Conservation (phyloP, 2,888 invertebrate species). For the Vanessa cardui region DNA sequence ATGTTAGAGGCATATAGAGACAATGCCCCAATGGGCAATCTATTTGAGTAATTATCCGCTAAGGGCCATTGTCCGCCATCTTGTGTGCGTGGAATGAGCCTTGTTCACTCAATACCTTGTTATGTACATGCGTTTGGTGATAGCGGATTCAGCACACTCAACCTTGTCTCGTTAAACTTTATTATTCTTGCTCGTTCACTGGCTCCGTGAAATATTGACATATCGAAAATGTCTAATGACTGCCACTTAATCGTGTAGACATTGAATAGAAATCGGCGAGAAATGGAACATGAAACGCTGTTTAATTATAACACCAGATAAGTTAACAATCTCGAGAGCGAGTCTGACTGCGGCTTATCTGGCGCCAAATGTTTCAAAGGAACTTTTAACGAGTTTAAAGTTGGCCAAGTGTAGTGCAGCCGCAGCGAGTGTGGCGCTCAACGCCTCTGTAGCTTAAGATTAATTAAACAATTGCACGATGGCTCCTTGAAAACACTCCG, state of each 20-base stretch:
- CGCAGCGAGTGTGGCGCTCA: conserved; percentile 57
- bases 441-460: conserved; percentile 76
- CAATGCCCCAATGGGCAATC: conserved; percentile 82
- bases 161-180: conserved; percentile 26
- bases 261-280: conserved; percentile 46
- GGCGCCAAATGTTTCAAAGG: conserved; percentile 81
- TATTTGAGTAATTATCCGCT: conserved; percentile 83
- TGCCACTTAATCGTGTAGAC: conserved; percentile 36
- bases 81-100: conserved; percentile 78
- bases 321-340: conserved; percentile 78
- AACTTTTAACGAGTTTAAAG: conserved; percentile 83
- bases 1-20: conserved; percentile 65
- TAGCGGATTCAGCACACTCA: conserved; percentile 30
- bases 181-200: conserved; percentile 16
- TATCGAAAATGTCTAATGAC: conserved; percentile 24
- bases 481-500: conserved; percentile 82
- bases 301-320: conserved; percentile 80
- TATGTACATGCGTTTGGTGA: conserved; percentile 71
- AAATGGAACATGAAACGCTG: conserved; percentile 62
- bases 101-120: conserved; percentile 74
- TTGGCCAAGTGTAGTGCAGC: conserved; percentile 79
- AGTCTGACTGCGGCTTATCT: conserved; percentile 81
- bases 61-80: conserved; percentile 82
- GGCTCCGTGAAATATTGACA: conserved; percentile 12
- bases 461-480: conserved; percentile 83